Evolutionary conservation across 1,140 invertebrate genomes (phyloP).

Genomic region (Diabrotica undecimpunctata): DNA sequence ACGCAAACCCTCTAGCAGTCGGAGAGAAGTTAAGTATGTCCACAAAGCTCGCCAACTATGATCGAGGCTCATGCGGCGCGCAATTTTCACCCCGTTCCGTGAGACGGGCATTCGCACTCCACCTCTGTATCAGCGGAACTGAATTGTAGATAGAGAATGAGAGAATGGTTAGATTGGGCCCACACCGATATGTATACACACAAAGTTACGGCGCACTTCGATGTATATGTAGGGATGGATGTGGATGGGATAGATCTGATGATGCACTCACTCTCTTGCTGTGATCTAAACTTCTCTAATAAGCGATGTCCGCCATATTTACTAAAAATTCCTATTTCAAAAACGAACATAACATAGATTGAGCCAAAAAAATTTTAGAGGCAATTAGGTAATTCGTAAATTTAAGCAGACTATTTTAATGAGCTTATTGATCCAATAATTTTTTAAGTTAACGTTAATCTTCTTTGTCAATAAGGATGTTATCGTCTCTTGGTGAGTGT

Average conservation of each 20-base stretch:
- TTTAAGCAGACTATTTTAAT: no score
- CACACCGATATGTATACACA: conserved; percentile 6
- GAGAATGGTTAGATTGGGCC: neutral
- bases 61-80: conserved; percentile 6
- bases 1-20: conserved; percentile 10
- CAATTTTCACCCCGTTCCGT: conserved; percentile 19
- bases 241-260: conserved; percentile 9
- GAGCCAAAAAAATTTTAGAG: no score
- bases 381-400: no score
- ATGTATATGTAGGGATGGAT: neutral
- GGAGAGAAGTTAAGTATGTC: neutral
- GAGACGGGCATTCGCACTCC: conserved; percentile 24
- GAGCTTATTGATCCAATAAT: no score
- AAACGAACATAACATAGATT: neutral
- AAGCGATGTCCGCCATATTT: conserved; percentile 36
- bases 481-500: no score
- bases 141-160: conserved; percentile 16
- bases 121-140: conserved; percentile 28
- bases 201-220: conserved; percentile 29
- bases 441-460: no score
- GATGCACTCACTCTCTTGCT: conserved; percentile 25
- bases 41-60: neutral
- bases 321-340: conserved; percentile 18
- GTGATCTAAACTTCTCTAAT: conserved; percentile 31
- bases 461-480: no score